Conservation (phyloP, 2,113 vertebrate species). For the Ovis canadensis region DNA sequence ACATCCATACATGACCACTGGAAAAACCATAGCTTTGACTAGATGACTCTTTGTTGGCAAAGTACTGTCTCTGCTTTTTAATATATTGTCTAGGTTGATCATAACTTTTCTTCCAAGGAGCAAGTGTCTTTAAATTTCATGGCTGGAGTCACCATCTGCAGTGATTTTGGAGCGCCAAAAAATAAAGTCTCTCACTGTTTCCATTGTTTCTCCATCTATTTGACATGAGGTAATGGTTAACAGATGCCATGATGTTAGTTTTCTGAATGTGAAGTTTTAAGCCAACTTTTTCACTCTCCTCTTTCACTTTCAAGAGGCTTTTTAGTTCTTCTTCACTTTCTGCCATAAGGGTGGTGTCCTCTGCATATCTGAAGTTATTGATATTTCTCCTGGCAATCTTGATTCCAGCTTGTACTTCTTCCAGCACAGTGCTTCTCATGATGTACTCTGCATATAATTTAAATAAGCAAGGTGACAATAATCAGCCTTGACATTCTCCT, state of each 20-base stretch:
- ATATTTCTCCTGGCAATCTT: not conserved
- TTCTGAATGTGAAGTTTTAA: not conserved
- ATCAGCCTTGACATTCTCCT: not conserved
- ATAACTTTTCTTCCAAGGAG: not conserved
- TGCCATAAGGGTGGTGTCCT: not conserved
- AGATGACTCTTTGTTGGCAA: not conserved
- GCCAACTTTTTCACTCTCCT: not conserved
- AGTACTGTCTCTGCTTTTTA: not conserved
- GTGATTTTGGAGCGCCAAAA: fast-evolving
- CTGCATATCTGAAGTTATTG: not conserved
- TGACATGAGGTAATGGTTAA: not conserved
- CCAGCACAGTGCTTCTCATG: not conserved
- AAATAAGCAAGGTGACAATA: not conserved
- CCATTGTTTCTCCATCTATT: not conserved
- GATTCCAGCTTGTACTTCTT: not conserved
- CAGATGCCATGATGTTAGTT: not conserved
- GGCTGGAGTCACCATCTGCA: not conserved
- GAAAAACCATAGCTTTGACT: not conserved
- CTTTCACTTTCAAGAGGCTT: not conserved
- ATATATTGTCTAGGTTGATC: not conserved
- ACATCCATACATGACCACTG: not conserved
- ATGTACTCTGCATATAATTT: not conserved
- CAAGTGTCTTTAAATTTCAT: not conserved
- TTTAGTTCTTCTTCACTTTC: not conserved
- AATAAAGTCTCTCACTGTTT: not conserved